Evolutionary conservation across 2,888 invertebrate genomes (phyloP).

Genomic region (Cerceris rybyensis): DNA sequence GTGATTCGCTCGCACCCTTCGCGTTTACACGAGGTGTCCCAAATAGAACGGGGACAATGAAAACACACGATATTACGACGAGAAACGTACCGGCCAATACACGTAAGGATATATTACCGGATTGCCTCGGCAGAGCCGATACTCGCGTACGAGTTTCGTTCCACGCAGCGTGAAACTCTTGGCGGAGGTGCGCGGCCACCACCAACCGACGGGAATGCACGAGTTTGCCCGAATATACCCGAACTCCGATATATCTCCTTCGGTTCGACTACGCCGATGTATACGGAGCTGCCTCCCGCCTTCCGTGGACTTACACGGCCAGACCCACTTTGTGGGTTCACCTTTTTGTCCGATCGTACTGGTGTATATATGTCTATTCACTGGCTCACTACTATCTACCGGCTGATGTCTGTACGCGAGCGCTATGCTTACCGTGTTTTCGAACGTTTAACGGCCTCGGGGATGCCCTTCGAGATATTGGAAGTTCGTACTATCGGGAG

Average conservation of each 20-base stretch:
- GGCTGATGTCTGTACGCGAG: neutral
- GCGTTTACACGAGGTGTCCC: too few species aligned
- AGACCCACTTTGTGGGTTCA: conserved; percentile 61
- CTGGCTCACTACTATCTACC: conserved; percentile 14
- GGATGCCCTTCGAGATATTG: neutral
- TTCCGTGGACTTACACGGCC: conserved; percentile 61
- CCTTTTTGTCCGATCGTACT: conserved; percentile 59
- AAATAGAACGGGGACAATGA: neutral
- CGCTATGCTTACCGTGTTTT: conserved; percentile 7
- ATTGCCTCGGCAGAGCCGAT: conserved; percentile 77
- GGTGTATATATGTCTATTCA: conserved; percentile 34
- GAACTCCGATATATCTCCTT: conserved; percentile 57
- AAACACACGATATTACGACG: conserved; percentile 42
- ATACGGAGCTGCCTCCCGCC: conserved; percentile 66
- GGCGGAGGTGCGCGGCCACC: conserved; percentile 78
- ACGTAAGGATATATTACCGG: conserved; percentile 72
- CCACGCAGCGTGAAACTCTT: conserved; percentile 78
- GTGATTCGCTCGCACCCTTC: too few species aligned
- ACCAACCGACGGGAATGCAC: conserved; percentile 70
- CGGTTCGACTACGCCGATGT: conserved; percentile 55
- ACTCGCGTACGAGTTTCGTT: conserved; percentile 78
- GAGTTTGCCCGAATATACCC: conserved; percentile 66
- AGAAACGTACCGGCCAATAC: conserved; percentile 63
- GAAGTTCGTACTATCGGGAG: neutral
- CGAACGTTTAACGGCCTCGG: neutral